Evolutionary conservation across 2,113 vertebrate genomes (phyloP).

Genomic region (Hyperopisus bebe): DNA sequence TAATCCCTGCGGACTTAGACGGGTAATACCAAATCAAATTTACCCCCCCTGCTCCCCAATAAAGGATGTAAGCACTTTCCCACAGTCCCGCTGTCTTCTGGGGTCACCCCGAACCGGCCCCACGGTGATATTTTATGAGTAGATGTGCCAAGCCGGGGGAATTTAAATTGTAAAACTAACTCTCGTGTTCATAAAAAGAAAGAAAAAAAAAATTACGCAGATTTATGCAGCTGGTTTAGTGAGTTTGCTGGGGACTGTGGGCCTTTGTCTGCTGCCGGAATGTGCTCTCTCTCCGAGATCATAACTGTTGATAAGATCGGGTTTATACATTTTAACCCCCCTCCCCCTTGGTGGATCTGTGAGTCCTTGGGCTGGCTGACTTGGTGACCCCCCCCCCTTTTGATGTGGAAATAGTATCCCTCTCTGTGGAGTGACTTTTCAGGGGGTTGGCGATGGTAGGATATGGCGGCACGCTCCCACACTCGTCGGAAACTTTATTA

Average conservation of each 20-base stretch:
- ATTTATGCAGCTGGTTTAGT: background rate
- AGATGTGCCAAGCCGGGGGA: background rate
- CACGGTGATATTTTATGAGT: background rate
- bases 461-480: background rate
- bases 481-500: background rate
- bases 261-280: background rate
- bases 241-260: background rate
- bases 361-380: background rate
- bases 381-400: background rate
- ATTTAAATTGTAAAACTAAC: background rate
- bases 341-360: background rate
- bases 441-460: background rate
- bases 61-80: background rate
- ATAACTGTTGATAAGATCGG: background rate
- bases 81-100: conserved; percentile 5
- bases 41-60: background rate
- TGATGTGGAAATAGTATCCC: background rate
- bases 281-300: background rate
- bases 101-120: background rate
- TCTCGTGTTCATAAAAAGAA: background rate
- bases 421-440: background rate
- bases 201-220: background rate
- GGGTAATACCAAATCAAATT: background rate
- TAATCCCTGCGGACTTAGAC: conserved; percentile 10
- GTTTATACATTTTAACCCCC: background rate